Conservation (phyloP, 1,140 invertebrate species). For the Leptopilina clavipes region DNA sequence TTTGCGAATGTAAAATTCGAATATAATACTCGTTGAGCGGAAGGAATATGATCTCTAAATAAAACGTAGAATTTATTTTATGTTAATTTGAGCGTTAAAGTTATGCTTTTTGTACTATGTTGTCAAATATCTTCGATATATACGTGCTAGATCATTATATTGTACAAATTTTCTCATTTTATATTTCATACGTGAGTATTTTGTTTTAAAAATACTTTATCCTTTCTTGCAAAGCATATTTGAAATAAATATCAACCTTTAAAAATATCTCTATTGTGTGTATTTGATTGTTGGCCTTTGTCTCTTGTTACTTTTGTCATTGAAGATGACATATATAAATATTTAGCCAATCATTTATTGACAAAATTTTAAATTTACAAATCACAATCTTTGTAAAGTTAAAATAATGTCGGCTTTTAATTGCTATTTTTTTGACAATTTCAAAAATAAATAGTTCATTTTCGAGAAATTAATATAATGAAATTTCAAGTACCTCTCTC, state of each 20-base stretch:
- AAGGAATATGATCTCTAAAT: slow-evolving; percentile 68
- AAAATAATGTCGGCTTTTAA: too few relatives aligned
- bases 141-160: slow-evolving; percentile 53
- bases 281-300: too few relatives aligned
- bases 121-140: slow-evolving; percentile 53
- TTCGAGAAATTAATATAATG: too few relatives aligned
- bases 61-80: slow-evolving; percentile 67
- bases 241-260: slow-evolving; percentile 23
- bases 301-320: too few relatives aligned
- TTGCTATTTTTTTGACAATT: too few relatives aligned
- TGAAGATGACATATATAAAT: too few relatives aligned
- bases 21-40: slow-evolving; percentile 38
- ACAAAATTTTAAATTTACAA: too few relatives aligned
- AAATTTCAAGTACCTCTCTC: too few relatives aligned
- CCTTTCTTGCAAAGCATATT: slow-evolving; percentile 4
- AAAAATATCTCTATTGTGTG: background rate
- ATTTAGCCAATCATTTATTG: too few relatives aligned
- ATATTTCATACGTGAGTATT: slow-evolving; percentile 70
- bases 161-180: slow-evolving; percentile 66
- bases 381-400: too few relatives aligned
- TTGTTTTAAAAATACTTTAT: slow-evolving; percentile 75
- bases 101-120: slow-evolving; percentile 59
- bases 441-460: too few relatives aligned
- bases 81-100: slow-evolving; percentile 56
- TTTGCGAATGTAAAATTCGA: slow-evolving; percentile 41